These are phyloP conservation scores for Boloria selene DNA, from an alignment of 2,888 invertebrate genomes.

Conservation along the genomic window DNA sequence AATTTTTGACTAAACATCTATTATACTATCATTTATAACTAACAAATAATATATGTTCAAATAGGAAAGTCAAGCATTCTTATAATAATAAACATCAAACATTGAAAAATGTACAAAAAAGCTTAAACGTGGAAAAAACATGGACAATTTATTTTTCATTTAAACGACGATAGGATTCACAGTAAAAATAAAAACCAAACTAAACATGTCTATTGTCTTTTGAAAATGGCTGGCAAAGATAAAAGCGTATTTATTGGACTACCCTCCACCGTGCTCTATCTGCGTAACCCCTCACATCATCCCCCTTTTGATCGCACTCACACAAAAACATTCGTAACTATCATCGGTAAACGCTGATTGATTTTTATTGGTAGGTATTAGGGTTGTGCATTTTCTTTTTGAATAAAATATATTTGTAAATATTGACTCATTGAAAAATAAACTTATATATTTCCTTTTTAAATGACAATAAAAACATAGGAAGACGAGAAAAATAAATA, in stretches of 20 bases:
- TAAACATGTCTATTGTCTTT: slow-evolving; percentile 20
- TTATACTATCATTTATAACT: too few relatives aligned
- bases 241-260: slow-evolving; percentile 25
- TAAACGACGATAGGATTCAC: slow-evolving; percentile 13
- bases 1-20: too few relatives aligned
- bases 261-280: slow-evolving; percentile 40
- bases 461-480: too few relatives aligned
- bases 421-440: not conserved
- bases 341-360: slow-evolving; percentile 69
- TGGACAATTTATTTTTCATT: slow-evolving; percentile 16
- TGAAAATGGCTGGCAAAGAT: slow-evolving; percentile 20
- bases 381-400: slow-evolving; percentile 49
- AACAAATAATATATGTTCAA: too few relatives aligned
- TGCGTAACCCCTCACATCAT: slow-evolving; percentile 10
- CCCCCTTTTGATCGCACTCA: slow-evolving; percentile 30
- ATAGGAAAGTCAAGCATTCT: too few relatives aligned
- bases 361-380: slow-evolving; percentile 71
- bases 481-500: too few relatives aligned
- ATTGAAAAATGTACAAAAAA: too few relatives aligned
- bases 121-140: not conserved
- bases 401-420: not conserved
- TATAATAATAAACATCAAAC: too few relatives aligned
- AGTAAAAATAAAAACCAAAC: slow-evolving; percentile 15
- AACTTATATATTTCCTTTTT: too few relatives aligned
- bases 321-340: slow-evolving; percentile 39